Percentiles rank a stretch among this genome's conserved stretches.
Evolutionary conservation across 1,140 invertebrate genomes (phyloP).

Genomic region (Leptinotarsa lineolata): DNA sequence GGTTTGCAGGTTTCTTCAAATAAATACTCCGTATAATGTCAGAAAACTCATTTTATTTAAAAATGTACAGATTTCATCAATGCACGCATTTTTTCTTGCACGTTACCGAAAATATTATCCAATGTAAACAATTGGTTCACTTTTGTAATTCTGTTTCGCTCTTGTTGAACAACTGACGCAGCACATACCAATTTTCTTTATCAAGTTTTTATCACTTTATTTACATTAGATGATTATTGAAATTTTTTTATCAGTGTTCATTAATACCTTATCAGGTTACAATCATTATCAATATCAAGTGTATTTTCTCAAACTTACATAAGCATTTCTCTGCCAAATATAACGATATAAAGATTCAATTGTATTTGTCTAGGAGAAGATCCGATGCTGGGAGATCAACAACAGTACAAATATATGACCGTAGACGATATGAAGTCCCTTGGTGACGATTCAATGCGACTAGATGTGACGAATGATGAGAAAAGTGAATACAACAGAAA

Average conservation of each 20-base stretch:
- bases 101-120: background rate
- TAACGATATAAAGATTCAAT: background rate
- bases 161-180: background rate
- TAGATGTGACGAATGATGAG: slow-evolving; percentile 76
- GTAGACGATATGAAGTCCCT: slow-evolving; percentile 82
- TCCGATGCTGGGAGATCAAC: slow-evolving; percentile 75
- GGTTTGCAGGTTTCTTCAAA: background rate
- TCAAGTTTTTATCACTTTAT: slow-evolving; percentile 1
- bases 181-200: background rate
- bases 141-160: background rate
- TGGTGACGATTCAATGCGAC: slow-evolving; percentile 76
- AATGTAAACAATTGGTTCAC: no score
- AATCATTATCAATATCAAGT: background rate
- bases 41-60: background rate
- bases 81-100: slow-evolving; percentile 5
- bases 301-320: slow-evolving; percentile 4
- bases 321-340: background rate
- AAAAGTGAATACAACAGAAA: slow-evolving; percentile 55
- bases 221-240: slow-evolving; percentile 1
- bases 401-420: slow-evolving; percentile 87
- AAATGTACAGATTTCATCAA: background rate
- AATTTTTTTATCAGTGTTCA: slow-evolving; percentile 7
- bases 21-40: background rate
- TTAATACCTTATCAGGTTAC: slow-evolving; percentile 6
- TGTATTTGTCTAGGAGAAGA: slow-evolving; percentile 70